Evolutionary conservation across 2,888 invertebrate genomes (phyloP), one percentile per base, ranked within the genome.

Genomic region (Calameuta filiformis): DNA sequence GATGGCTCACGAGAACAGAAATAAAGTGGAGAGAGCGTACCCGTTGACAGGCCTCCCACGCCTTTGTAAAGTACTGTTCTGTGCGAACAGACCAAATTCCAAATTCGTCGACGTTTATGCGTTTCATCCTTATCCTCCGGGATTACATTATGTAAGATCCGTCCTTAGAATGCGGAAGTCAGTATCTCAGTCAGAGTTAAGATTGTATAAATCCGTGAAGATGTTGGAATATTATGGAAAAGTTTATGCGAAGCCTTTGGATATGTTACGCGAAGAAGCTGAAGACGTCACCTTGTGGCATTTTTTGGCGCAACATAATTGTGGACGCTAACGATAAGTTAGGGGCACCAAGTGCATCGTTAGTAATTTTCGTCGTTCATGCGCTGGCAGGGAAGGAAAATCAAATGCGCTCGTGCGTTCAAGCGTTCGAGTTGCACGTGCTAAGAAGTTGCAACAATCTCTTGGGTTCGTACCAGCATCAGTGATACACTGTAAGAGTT

Each of bases 31-130:
- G 74, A n/a, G 74, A 74, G 31, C 12, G 30, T 35, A 56, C 35
- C 74, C 74, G 74, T 35, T 37, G 74, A 74, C 71, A 71, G 56
- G 31, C 71, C 71, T n/a, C 71, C 71, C 34, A 71, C 71, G 71
- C 71, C 71, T 71, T 71, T 71, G 71, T 71, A 15, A 34, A 31
- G 33, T 71, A 71, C 34, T 33, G 9, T 12, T 12, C 12, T 6
- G 3, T 23, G 69, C 9, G 69, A 12, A 9, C 30, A 69, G 11
- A 34, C 12, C 9, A 71, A 71, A 71, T 31, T 71, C 71, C 31
- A 71, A 71, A 71, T 71, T 34, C 71, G 31, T 30, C 30, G 30
- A 33, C 33, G 69, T 4, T 31, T 12, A 12, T 15, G 9, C 71
- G 15, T 56, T 56, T 56, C 56, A 6, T 9, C 23, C 2, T 56